Evolutionary conservation across 2,797 vertebrate species (phyloP).

Genomic region (Uromys caudimaculatus): DNA sequence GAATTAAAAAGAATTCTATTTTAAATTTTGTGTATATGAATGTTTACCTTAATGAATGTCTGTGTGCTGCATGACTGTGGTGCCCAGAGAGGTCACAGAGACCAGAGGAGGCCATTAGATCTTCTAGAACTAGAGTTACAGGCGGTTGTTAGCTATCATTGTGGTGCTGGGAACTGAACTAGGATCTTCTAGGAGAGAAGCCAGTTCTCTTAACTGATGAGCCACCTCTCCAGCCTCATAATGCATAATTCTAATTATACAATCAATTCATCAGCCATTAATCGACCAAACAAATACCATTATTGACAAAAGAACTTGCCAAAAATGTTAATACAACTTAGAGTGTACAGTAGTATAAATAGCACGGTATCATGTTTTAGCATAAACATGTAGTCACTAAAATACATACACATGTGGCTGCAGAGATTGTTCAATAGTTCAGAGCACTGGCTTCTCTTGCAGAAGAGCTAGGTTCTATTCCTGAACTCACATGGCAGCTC

Average conservation of each 20-base stretch:
- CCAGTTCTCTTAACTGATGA: neutral
- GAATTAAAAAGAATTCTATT: neutral
- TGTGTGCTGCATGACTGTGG: neutral
- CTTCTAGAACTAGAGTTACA: neutral
- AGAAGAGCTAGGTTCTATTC: neutral
- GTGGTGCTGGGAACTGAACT: neutral
- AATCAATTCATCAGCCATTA: neutral
- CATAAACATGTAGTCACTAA: slow-evolving; percentile 40
- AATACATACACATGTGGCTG: no score
- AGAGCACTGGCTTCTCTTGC: neutral
- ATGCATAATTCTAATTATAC: slow-evolving; percentile 8
- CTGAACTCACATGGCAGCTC: neutral
- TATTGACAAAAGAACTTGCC: neutral
- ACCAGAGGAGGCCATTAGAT: neutral
- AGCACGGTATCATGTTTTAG: neutral
- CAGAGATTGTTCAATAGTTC: neutral
- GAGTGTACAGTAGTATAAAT: neutral
- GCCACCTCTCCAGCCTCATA: neutral
- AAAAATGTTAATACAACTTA: slow-evolving; percentile 37
- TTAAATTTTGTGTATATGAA: neutral
- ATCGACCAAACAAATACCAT: neutral
- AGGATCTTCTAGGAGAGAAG: neutral
- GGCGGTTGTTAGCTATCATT: neutral
- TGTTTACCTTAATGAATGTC: neutral
- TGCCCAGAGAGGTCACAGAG: no score